A percentile compares a stretch with the other conserved stretches of the same genome.
phyloP scores from a whole-genome alignment of 2,113 vertebrate genomes.

The Phoenicopterus ruber region DNA sequence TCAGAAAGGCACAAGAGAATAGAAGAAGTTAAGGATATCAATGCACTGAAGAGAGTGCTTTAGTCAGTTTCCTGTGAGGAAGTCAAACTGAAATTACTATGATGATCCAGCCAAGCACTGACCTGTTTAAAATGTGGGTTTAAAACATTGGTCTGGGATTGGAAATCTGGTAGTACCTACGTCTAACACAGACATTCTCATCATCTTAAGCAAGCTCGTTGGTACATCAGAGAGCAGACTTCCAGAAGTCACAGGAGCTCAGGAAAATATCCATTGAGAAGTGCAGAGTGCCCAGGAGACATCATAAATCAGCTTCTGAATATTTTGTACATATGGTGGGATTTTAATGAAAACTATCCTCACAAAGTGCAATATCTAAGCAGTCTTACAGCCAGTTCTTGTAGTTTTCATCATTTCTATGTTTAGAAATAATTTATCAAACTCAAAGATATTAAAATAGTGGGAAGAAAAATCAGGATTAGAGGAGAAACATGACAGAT shows the following conservation, averaged over 20 bases:
- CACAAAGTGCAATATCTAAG: neutral
- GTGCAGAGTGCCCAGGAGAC: neutral
- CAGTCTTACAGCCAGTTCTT: neutral
- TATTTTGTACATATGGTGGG: neutral
- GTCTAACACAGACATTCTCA: neutral
- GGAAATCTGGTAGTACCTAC: neutral
- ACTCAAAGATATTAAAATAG: neutral
- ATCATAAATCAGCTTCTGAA: neutral
- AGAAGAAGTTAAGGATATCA: neutral
- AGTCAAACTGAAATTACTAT: neutral
- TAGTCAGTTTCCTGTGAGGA: neutral
- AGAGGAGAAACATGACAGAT: slow-evolving; percentile 29
- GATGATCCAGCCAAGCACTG: neutral
- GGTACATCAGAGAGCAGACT: neutral
- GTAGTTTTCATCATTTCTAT: neutral
- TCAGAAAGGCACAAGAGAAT: neutral
- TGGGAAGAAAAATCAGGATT: neutral
- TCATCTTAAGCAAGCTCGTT: neutral
- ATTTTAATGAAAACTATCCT: neutral
- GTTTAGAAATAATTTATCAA: neutral
- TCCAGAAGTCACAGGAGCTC: neutral
- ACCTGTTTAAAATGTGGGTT: neutral
- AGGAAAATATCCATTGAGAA: neutral
- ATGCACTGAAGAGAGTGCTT: neutral
- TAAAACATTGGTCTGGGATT: neutral